Conservation (phyloP, 2,797 vertebrate species). For the Sebastes taczanowskii region DNA sequence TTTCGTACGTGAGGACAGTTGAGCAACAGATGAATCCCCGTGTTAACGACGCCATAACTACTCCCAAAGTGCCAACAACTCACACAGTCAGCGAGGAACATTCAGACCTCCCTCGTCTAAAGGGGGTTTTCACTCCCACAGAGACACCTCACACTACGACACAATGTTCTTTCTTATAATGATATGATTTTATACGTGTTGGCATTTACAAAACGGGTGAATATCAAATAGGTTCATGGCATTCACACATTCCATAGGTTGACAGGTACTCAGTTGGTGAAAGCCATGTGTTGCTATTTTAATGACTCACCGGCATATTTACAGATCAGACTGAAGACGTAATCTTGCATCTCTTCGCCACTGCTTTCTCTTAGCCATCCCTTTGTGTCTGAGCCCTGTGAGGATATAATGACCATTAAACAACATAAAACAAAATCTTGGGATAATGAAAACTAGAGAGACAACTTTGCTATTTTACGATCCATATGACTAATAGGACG, state of each 20-base stretch:
- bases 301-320: not conserved
- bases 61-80: constrained; percentile 15
- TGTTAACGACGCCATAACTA: constrained; percentile 48
- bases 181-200: not conserved
- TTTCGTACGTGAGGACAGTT: constrained; percentile 46
- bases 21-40: constrained; percentile 43
- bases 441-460: not conserved
- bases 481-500: not conserved
- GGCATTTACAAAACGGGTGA: not conserved
- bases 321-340: not conserved
- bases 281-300: not conserved
- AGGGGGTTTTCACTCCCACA: not conserved
- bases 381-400: not conserved
- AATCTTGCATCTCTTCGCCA: not conserved
- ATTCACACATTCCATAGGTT: not conserved
- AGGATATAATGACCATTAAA: not conserved
- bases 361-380: too few relatives aligned
- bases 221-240: not conserved
- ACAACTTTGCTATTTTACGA: not conserved
- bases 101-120: not conserved
- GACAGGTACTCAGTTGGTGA: constrained; percentile 10
- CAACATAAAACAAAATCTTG: not conserved
- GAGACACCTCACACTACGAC: not conserved
- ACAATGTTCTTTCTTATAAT: not conserved
- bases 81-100: constrained; percentile 3